Conservation (phyloP, 2,113 vertebrate species). For the Anguilla rostrata region DNA sequence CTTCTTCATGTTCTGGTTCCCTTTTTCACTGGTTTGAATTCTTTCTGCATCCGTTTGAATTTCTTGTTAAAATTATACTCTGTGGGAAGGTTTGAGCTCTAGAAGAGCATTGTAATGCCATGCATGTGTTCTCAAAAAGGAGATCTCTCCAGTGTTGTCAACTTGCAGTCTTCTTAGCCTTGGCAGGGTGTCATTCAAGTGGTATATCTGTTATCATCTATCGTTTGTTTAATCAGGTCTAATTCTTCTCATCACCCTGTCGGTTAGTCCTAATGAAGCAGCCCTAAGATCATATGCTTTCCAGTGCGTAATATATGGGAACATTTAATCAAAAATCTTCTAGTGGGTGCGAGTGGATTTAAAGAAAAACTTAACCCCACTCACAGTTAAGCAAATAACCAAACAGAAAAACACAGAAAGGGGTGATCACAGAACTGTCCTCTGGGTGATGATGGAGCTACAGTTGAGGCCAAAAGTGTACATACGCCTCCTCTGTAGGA, state of each 20-base stretch:
- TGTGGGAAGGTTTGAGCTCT: neutral
- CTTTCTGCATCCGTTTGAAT: too few species aligned
- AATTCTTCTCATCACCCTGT: neutral
- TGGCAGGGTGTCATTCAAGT: neutral
- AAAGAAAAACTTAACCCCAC: neutral
- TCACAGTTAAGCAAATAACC: constrained; percentile 1
- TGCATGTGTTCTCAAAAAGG: neutral
- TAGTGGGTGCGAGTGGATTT: too few species aligned
- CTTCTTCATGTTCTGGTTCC: neutral
- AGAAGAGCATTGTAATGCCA: neutral
- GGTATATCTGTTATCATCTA: neutral
- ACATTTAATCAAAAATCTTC: neutral
- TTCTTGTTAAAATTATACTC: too few species aligned
- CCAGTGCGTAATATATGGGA: neutral
- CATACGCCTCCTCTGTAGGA: too few species aligned
- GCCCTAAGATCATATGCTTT: neutral
- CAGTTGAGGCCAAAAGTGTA: too few species aligned
- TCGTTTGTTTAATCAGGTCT: neutral
- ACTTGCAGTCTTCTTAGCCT: neutral
- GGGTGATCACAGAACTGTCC: neutral
- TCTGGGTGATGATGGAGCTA: neutral
- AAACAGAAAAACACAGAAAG: neutral
- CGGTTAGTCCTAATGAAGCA: neutral
- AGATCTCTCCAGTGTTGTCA: neutral
- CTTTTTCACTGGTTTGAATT: too few species aligned